Evolutionary conservation across 2,113 vertebrate genomes (phyloP).

Genomic region (Otus sunia): DNA sequence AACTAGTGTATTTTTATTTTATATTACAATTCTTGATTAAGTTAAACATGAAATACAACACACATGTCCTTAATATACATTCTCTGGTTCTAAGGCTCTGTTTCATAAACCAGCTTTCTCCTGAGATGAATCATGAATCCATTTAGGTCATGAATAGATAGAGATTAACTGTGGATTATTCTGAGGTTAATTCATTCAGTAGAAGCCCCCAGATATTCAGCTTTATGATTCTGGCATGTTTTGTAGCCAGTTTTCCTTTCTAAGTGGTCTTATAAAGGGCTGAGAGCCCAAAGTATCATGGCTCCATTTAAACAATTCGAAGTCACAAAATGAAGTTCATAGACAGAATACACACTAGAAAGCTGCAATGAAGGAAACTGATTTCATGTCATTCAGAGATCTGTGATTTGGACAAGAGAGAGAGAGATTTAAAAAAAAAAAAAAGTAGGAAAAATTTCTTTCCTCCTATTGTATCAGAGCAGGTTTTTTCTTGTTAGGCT

Average conservation of each 20-base stretch:
- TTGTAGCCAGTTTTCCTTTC: neutral
- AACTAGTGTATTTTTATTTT: neutral
- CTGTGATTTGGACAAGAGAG: neutral
- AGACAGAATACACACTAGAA: neutral
- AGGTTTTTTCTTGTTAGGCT: neutral
- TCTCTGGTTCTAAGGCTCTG: neutral
- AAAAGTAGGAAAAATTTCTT: neutral
- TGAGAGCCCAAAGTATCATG: neutral
- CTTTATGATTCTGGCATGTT: neutral
- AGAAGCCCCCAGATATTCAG: neutral
- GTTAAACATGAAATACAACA: neutral
- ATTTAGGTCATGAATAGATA: neutral
- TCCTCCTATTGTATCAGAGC: neutral
- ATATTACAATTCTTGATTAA: neutral
- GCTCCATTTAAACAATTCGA: neutral
- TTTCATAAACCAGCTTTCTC: constrained; percentile 13
- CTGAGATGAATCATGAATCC: neutral
- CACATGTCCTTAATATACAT: neutral
- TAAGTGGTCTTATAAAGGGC: neutral
- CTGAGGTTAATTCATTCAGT: constrained; percentile 9
- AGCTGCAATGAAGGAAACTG: neutral
- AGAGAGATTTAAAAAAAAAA: neutral
- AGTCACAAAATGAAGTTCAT: neutral
- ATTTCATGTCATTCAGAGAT: neutral
- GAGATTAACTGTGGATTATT: constrained; percentile 19